A percentile compares a stretch with the other conserved stretches of the same genome.
Evolutionary conservation across 2,113 vertebrate genomes (phyloP).

Genomic region (Nothobranchius furzeri): DNA sequence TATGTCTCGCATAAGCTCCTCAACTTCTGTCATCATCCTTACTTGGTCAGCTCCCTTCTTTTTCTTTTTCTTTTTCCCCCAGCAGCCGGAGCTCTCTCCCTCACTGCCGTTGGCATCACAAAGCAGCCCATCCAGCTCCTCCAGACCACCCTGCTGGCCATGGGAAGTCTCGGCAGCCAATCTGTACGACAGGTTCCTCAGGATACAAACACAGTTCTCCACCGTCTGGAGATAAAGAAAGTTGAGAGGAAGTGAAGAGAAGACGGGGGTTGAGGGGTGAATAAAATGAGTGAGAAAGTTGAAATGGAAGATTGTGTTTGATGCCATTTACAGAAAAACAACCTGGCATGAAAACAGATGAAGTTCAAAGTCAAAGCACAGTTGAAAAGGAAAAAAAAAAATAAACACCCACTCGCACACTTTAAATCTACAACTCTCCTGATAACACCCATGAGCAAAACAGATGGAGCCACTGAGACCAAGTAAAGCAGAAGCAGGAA

Average conservation of each 20-base stretch:
- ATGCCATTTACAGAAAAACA: constrained; percentile 31
- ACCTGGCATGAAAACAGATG: constrained; percentile 27
- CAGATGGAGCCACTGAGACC: constrained; percentile 7
- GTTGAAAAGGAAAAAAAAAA: too few species aligned
- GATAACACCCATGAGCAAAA: constrained; percentile 40
- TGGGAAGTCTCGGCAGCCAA: constrained; percentile 98
- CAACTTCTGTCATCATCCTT: constrained; percentile 24
- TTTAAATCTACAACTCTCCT: constrained; percentile 26
- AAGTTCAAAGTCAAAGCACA: constrained; percentile 13
- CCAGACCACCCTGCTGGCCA: constrained; percentile 96
- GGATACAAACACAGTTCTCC: constrained; percentile 99
- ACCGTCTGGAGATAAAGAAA: constrained; percentile 84
- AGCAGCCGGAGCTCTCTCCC: constrained; percentile 94
- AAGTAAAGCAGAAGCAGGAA: constrained; percentile 23
- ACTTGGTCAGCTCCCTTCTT: constrained; percentile 99
- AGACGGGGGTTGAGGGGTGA: background rate
- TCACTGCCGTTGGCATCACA: constrained; percentile 94
- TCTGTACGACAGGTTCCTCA: constrained; percentile 98
- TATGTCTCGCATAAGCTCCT: background rate
- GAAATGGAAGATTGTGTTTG: constrained; percentile 32
- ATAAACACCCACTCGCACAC: constrained; percentile 24
- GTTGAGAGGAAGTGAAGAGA: background rate
- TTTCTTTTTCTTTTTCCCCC: constrained; percentile 99
- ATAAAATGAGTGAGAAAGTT: constrained; percentile 8
- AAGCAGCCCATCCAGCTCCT: constrained; percentile 96